Evolutionary conservation across 1,140 invertebrate genomes (phyloP).

Genomic region (Aphaenogaster ashmeadi): DNA sequence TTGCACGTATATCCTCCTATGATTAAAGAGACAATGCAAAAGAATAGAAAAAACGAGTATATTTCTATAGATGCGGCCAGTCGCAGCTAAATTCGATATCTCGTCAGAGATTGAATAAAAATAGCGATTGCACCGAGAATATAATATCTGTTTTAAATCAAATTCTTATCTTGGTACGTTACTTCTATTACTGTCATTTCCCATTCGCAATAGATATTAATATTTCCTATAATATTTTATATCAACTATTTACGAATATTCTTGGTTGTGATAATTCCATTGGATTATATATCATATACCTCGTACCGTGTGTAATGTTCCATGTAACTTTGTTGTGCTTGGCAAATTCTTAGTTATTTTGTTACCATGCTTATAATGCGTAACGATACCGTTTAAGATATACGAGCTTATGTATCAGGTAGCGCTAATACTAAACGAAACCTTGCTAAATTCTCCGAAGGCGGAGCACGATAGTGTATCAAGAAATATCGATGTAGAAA

Average conservation of each 20-base stretch:
- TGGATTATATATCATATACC: neutral
- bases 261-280: neutral
- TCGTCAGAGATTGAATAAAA: slow-evolving; percentile 25
- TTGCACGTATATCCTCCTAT: slow-evolving; percentile 49
- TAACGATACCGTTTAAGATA: slow-evolving; percentile 60
- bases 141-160: slow-evolving; percentile 19
- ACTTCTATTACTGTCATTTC: slow-evolving; percentile 7
- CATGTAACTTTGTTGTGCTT: slow-evolving; percentile 37
- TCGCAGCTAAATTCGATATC: slow-evolving; percentile 32
- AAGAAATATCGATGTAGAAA: slow-evolving; percentile 53
- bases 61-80: neutral
- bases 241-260: slow-evolving; percentile 18
- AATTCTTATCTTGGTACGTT: neutral
- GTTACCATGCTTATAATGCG: slow-evolving; percentile 55
- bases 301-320: slow-evolving; percentile 18
- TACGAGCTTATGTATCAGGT: slow-evolving; percentile 55
- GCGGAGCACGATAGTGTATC: slow-evolving; percentile 35
- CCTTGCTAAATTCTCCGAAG: slow-evolving; percentile 62
- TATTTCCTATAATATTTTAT: slow-evolving; percentile 20
- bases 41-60: neutral
- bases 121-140: slow-evolving; percentile 16
- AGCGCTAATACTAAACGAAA: slow-evolving; percentile 55
- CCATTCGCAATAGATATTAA: neutral
- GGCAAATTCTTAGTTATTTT: slow-evolving; percentile 54
- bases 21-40: slow-evolving; percentile 37